phyloP scores from a whole-genome alignment of 1,140 invertebrate genomes.

The Aphelinus atriplicis region DNA sequence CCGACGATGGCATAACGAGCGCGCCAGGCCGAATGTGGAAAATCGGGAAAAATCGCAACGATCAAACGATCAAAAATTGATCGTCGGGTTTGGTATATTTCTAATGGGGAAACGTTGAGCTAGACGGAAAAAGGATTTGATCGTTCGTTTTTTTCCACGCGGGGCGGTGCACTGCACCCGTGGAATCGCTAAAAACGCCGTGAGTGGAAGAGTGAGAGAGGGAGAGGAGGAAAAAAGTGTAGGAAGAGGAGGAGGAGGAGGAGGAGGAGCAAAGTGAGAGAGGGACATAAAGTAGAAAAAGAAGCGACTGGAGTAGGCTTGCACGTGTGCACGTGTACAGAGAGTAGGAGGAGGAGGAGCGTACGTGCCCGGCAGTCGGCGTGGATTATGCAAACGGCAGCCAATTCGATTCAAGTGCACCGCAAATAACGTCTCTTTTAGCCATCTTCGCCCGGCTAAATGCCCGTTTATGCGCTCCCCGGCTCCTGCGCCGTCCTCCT shows the following conservation, averaged over 20 bases:
- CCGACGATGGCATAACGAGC: too few species aligned
- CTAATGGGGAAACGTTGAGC: constrained; percentile 6
- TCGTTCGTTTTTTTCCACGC: too few species aligned
- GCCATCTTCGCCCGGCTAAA: constrained; percentile 55
- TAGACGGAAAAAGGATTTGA: too few species aligned
- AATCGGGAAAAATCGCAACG: too few species aligned
- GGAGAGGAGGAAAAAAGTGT: background rate
- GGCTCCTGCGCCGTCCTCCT: background rate
- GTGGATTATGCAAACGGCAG: constrained; percentile 64
- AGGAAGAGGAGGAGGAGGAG: background rate
- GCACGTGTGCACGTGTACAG: constrained; percentile 43
- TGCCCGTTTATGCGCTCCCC: constrained; percentile 48
- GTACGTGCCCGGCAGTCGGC: constrained; percentile 45
- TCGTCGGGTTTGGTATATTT: background rate
- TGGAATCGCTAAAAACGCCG: background rate
- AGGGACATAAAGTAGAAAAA: constrained; percentile 35
- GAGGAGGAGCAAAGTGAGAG: constrained; percentile 32
- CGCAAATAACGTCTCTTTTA: constrained; percentile 65
- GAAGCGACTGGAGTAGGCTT: constrained; percentile 5
- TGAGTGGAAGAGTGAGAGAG: background rate
- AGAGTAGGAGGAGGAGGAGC: constrained; percentile 41
- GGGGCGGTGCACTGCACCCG: background rate
- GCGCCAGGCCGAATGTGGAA: too few species aligned
- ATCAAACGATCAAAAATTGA: too few species aligned
- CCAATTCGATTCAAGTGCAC: constrained; percentile 65